Base-by-base conservation (phyloP, 2,113 vertebrate genomes). In the Rhinoptilus africanus region DNA sequence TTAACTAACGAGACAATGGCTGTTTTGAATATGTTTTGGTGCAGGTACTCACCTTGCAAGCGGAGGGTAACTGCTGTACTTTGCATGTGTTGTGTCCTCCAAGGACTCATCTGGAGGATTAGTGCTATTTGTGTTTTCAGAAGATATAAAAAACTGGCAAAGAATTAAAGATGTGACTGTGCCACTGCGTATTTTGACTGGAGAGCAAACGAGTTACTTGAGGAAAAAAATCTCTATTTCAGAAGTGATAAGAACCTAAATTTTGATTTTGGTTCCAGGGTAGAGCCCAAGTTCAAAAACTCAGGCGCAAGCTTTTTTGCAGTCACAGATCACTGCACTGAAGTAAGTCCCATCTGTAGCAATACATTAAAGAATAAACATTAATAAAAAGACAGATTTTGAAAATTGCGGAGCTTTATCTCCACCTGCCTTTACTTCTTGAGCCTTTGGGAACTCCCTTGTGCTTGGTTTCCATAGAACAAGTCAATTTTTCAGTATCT, bases 221-320 rank as follows among this genome's bases (percentile, higher is more conserved):
- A 48, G 43, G 21, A 41, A 41, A 41, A 62, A 71, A 62, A 9
- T 8, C 12, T 37, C 12, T 28, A 4, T 69, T 71, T 48, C 35
- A 59, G 47, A 34, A 39, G 35, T 27, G 60, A 0, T 43, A 89
- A 60, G 43, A 76, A 78, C 23, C 6, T 41, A n/a, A 4, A 41
- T 67, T 80, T 45, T 71, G 4, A 57, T 20, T 75, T 85, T 27
- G 22, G 48, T 69, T 91, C 67, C 13, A 17, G 66, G 60, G 14
- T 10, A 53, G 15, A 92, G 62, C 32, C 37, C 56, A 53, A 47
- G n/a, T 34, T 68, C 22, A 39, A 28, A 50, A 30, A 43, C 47
- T 34, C 1, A 0, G 0, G 2, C 39, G 45, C 26, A 41, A 26
- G 11, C 24, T 85, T 66, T 74, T 79, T 18, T 71, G 34, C 48